Base-by-base conservation (phyloP, 2,888 invertebrate genomes). In the Lathronympha strigana region DNA sequence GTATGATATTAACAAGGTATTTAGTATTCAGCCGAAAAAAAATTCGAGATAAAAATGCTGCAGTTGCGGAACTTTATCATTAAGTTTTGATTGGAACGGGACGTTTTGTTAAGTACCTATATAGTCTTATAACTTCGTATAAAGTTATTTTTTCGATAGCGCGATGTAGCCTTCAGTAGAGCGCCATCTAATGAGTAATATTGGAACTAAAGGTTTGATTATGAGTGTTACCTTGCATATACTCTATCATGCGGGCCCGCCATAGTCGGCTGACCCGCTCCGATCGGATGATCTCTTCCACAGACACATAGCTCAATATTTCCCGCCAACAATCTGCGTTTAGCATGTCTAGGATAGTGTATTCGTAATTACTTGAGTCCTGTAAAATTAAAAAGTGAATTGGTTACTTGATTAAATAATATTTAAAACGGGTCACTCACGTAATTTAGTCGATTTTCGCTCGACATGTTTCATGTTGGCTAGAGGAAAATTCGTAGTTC, bases 271-370 rank as follows among this genome's bases (percentile, higher is more conserved):
- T 57, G 21, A 57, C 57, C 2, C 57, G 28, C n/a, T 57, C 57
- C 0, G 57, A 57, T 0, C 43, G 28, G n/a, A 57, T n/a, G 28
- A 57, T 31, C 0, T 57, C 57, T 9, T 57, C 57, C 4, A 45
- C 31, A 0, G 57, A 31, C 1, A 57, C 21, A 9, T 57, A 57
- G 28, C 43, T 31, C 0, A 57, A 31, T 0, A 57, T n/a, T 9
- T 31, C 57, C 0, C 57, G 43, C 57, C 57, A 57, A 21, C 57
- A 57, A 13, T 57, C 57, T 9, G 31, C 40, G 1, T 57, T 57
- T 1, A 57, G n/a, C 31, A 28, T 57, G 9, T 57, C 57, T n/a
- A 57, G 31, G 13, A 57, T 45, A n/a, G 57, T 45, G 6, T 13
- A 19, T 9, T 40, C 13, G 3, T 43, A 19, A 2, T 13, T 3